Evolutionary conservation across 2,888 invertebrate genomes (phyloP), one percentile per base, ranked within the genome.

Genomic region (Lasioglossum lativentre): DNA sequence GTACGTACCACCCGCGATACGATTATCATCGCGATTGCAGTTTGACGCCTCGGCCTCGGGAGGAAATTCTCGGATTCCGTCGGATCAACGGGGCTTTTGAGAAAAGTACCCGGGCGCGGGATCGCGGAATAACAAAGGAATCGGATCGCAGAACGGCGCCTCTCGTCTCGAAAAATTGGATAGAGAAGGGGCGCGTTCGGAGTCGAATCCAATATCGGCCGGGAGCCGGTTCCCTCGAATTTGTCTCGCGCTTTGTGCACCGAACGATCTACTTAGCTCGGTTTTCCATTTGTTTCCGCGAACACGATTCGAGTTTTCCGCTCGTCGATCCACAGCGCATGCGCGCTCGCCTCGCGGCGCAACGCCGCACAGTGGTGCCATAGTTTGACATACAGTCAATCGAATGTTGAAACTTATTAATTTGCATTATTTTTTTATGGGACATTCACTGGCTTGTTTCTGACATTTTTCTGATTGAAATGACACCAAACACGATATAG

Each of bases 81-180:
- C 63, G 80, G 75, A 74, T 85, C 85, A 30, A 12, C 52, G 71
- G 4, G 34, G 75, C 86, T 78, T 82, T 78, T 56, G 77, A 71
- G 82, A 63, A 81, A 79, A 88, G 83, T 73, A 80, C 77, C 75
- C 72, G 82, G 66, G 38, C 59, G 68, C 45, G 70, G 89, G 78
- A 71, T 81, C 81, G 34, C 74, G 88, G 78, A 85, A 81, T 90
- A 83, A 89, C 86, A 88, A 89, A 88, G 83, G 89, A 71, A 85
- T 85, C 82, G 80, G 68, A 82, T 89, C 78, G 83, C 78, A 42
- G 63, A 74, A 56, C 19, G 47, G 76, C 70, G 80, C 52, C 63
- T 70, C 74, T 80, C 72, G 81, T 68, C 59, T 74, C 76, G 77
- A 78, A 82, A 82, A 84, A 78, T 84, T 59, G 70, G 71, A 63